Evolutionary conservation across 64 coral and sea anemone species (phyloP).

Genomic region (Cladopsammia gracilis): DNA sequence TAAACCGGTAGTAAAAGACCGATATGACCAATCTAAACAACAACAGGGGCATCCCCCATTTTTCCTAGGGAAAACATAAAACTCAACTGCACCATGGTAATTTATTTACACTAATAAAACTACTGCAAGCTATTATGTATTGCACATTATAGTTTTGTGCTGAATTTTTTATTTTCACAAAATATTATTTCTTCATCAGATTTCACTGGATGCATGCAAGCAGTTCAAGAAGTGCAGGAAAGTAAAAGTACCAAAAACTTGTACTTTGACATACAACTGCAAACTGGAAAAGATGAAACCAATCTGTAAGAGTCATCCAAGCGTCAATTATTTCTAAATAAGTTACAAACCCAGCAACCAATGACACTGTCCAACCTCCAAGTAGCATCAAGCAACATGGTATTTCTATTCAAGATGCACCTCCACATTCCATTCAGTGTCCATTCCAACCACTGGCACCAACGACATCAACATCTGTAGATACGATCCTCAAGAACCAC

Average conservation of each 20-base stretch:
- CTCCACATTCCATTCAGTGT: not conserved
- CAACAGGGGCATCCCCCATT: not conserved
- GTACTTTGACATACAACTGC: slow-evolving; percentile 30
- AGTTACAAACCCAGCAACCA: not conserved
- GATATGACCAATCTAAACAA: too few species aligned
- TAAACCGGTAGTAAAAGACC: too few species aligned
- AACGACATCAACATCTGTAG: slow-evolving; percentile 1
- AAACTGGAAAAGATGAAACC: slow-evolving; percentile 36
- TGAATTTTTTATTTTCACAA: not conserved
- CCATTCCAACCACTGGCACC: not conserved
- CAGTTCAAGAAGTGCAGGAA: not conserved
- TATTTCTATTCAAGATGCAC: not conserved
- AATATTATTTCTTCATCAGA: not conserved
- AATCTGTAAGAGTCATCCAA: slow-evolving; percentile 16
- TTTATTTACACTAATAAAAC: not conserved
- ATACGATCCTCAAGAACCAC: slow-evolving; percentile 16
- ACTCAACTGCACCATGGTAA: not conserved
- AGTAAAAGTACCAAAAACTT: slow-evolving; percentile 31
- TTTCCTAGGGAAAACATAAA: not conserved
- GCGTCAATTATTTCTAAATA: not conserved
- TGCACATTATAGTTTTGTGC: not conserved
- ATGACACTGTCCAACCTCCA: not conserved
- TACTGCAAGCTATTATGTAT: not conserved
- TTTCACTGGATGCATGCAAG: slow-evolving; percentile 26
- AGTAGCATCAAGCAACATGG: not conserved